Evolutionary conservation across 2,113 vertebrate species (phyloP).

Genomic region (rabbit (Oryctolagus cuniculus)): DNA sequence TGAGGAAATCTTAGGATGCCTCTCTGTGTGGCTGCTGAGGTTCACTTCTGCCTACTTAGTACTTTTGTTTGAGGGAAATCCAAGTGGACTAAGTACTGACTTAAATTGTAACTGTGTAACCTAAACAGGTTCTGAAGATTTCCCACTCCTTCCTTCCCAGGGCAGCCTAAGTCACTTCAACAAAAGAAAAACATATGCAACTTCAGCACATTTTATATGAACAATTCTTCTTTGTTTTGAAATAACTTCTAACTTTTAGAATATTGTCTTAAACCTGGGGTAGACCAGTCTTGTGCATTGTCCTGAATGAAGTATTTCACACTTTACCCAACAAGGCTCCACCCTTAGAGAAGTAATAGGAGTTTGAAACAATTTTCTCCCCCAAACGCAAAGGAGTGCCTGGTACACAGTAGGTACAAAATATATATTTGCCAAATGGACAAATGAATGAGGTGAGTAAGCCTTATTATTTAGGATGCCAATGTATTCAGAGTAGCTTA

Average conservation of each 20-base stretch:
- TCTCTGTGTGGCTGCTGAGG: neutral
- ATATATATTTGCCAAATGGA: neutral
- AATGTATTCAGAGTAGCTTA: neutral
- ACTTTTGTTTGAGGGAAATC: neutral
- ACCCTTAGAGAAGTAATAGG: neutral
- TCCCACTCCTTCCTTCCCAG: rapidly evolving
- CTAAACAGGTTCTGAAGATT: neutral
- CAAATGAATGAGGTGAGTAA: neutral
- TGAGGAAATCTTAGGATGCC: neutral
- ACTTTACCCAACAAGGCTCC: neutral
- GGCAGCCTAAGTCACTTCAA: neutral
- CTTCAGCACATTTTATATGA: neutral
- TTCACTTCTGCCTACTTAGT: neutral
- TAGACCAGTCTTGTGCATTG: neutral
- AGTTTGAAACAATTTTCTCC: neutral
- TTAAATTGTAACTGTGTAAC: neutral
- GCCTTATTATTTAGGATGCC: neutral
- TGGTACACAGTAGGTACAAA: neutral
- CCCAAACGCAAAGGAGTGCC: neutral
- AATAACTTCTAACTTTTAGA: neutral
- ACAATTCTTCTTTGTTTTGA: neutral
- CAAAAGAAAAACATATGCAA: neutral
- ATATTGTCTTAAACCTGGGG: neutral
- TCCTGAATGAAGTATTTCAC: neutral
- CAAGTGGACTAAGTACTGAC: neutral